Evolutionary conservation across 92 coral and sea anemone species (phyloP).

Genomic region (Porites rus): DNA sequence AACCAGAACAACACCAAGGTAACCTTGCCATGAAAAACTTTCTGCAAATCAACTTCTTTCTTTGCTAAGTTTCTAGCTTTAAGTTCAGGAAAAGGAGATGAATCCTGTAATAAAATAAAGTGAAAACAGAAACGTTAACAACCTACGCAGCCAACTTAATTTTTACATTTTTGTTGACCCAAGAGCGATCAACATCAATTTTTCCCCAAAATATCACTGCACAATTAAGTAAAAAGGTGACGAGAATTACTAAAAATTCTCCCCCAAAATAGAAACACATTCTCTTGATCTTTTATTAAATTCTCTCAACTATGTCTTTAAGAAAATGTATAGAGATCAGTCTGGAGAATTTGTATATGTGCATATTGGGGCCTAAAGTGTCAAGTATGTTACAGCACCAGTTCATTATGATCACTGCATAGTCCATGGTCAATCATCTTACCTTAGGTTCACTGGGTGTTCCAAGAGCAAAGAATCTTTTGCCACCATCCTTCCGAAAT

Average conservation of each 20-base stretch:
- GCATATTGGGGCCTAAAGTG: no score
- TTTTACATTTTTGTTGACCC: neutral
- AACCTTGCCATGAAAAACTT: slow-evolving; percentile 71
- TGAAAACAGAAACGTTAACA: neutral
- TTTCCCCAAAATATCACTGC: neutral
- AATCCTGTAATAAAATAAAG: slow-evolving; percentile 62
- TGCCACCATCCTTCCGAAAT: slow-evolving; percentile 87
- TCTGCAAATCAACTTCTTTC: slow-evolving; percentile 67
- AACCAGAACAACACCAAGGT: slow-evolving; percentile 92
- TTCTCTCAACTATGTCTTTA: no score
- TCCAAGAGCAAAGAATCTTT: slow-evolving; percentile 85
- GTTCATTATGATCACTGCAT: no score
- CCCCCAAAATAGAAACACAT: no score
- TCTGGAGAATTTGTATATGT: no score
- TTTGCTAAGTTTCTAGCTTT: slow-evolving; percentile 73
- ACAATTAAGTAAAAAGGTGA: neutral
- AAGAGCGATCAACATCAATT: no score
- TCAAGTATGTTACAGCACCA: no score
- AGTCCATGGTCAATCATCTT: no score
- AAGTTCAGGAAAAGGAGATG: slow-evolving; percentile 72
- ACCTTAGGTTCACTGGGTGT: slow-evolving; percentile 81
- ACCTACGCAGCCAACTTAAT: neutral
- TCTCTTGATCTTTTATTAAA: no score
- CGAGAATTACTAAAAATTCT: no score
- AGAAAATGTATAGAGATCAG: no score